phyloP scores from a whole-genome alignment of 2,113 vertebrate genomes.

The Pogonocichla stellata region DNA sequence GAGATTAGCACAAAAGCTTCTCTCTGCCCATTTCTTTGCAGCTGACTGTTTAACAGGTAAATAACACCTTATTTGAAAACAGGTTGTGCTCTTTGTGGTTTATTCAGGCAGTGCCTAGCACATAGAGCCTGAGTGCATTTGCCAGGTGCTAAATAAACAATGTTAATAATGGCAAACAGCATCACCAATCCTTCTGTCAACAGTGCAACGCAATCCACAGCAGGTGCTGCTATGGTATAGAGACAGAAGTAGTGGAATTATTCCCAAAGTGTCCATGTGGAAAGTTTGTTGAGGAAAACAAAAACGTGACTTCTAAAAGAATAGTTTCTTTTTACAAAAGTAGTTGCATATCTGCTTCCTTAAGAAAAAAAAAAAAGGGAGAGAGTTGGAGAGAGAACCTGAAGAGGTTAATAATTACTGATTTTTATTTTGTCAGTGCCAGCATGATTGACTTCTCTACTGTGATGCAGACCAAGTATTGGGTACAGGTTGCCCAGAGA shows the following conservation, averaged over 20 bases:
- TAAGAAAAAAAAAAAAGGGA: not conserved
- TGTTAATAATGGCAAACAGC: not conserved
- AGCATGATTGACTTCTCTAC: not conserved
- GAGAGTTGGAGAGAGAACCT: not conserved
- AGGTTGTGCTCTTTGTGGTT: not conserved
- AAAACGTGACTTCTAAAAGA: not conserved
- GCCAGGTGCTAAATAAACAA: not conserved
- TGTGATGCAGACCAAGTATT: not conserved
- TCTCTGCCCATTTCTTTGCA: not conserved
- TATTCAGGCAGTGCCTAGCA: not conserved
- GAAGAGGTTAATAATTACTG: not conserved
- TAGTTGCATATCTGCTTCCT: not conserved
- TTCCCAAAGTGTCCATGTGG: not conserved
- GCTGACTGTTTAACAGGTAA: not conserved
- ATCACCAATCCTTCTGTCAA: not conserved
- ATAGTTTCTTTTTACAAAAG: not conserved
- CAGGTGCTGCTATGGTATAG: not conserved
- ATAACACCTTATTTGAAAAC: not conserved
- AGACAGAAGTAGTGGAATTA: not conserved
- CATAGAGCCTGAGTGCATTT: not conserved
- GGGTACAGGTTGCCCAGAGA: not conserved
- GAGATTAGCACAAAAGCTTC: not conserved
- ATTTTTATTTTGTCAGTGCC: not conserved
- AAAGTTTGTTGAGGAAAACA: not conserved
- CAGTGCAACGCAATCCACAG: not conserved